Evolutionary conservation across 2,113 vertebrate species (phyloP).

Genomic region (Ceratotherium simum): DNA sequence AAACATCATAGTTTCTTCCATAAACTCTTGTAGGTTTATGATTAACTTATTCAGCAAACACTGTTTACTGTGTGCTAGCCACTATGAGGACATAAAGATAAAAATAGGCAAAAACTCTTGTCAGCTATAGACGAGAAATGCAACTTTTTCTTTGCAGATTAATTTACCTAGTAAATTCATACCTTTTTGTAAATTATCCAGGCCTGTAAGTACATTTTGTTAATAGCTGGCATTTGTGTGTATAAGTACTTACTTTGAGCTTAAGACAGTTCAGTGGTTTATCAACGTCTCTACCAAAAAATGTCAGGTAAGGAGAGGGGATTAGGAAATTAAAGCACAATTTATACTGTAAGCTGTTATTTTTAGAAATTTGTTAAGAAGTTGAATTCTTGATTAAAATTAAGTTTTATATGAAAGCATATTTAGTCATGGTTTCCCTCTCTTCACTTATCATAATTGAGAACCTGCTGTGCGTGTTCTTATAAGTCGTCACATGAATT

Average conservation of each 20-base stretch:
- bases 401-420: conserved; percentile 15
- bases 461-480: neutral
- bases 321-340: conserved; percentile 49
- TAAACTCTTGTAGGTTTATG: neutral
- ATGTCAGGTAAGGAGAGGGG: neutral
- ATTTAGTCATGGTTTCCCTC: neutral
- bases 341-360: neutral
- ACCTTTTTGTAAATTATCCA: conserved; percentile 16
- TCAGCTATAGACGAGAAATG: neutral
- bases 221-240: neutral
- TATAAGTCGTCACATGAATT: neutral
- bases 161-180: conserved; percentile 28
- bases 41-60: conserved; percentile 38
- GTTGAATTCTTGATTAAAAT: conserved; percentile 46
- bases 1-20: neutral
- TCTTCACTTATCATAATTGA: neutral
- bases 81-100: neutral
- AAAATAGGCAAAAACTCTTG: conserved; percentile 22
- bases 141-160: neutral
- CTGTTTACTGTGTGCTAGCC: neutral
- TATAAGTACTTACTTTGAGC: neutral
- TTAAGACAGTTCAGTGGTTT: conserved; percentile 39
- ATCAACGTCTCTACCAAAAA: conserved; percentile 30
- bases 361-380: conserved; percentile 43
- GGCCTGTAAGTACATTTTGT: neutral